phyloP scores from a whole-genome alignment of 23 tunicate species.

The Diplosoma virens region DNA sequence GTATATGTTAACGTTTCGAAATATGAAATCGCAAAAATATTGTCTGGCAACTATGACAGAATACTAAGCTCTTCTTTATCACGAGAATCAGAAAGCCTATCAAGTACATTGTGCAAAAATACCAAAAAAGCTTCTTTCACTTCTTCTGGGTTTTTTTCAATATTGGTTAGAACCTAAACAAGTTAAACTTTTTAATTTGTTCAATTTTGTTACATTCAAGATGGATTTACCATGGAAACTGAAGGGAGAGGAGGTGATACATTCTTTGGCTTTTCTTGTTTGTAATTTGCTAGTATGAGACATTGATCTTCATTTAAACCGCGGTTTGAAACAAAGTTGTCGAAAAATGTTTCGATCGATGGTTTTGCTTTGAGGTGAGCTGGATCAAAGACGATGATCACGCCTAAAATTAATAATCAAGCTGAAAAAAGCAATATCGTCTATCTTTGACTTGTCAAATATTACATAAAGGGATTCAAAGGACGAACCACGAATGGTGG shows the following conservation, averaged over 20 bases:
- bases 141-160: slow-evolving; percentile 50
- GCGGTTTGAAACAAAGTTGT: slow-evolving; percentile 59
- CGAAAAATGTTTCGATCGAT: slow-evolving; percentile 50
- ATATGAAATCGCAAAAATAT: too few relatives aligned
- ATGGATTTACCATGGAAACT: slow-evolving; percentile 44
- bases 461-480: too few relatives aligned
- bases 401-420: slow-evolving; percentile 42
- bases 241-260: slow-evolving; percentile 51
- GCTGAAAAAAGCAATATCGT: too few relatives aligned
- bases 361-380: slow-evolving; percentile 9
- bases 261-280: slow-evolving; percentile 24
- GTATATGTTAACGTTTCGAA: too few relatives aligned
- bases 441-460: too few relatives aligned
- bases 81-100: slow-evolving; percentile 61
- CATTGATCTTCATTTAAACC: slow-evolving; percentile 55
- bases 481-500: too few relatives aligned
- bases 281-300: slow-evolving; percentile 60
- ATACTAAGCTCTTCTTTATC: slow-evolving; percentile 80
- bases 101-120: slow-evolving; percentile 42
- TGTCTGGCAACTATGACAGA: too few relatives aligned
- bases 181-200: too few relatives aligned
- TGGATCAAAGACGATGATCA: slow-evolving; percentile 77
- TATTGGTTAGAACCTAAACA: slow-evolving; percentile 34
- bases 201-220: too few relatives aligned
- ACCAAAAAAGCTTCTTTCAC: slow-evolving; percentile 40